Evolutionary conservation across 2,797 vertebrate genomes (phyloP), one percentile per base, ranked within the genome.

Genomic region (Hirundo rustica): DNA sequence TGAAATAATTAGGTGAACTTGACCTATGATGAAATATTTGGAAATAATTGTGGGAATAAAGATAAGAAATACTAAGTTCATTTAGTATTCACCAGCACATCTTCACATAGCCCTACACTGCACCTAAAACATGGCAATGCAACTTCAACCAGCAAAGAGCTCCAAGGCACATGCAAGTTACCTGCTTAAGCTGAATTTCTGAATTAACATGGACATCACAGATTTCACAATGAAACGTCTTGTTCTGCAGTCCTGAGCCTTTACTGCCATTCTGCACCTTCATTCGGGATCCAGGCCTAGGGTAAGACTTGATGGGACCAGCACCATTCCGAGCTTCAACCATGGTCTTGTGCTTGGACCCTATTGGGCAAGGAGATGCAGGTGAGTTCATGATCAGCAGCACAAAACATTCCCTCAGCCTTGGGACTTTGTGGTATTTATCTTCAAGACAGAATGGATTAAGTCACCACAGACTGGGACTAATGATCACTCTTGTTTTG

Each of bases 291-390:
- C 99, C 99, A 17, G 99, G 98, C 93, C 99, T 98, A 54, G 99
- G 99, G 90, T 99, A 99, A 53, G 99, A 99, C 95, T 99, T 99
- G 96, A 99, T 99, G 11, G 99, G 99, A 76, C 99, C 99, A 4
- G 99, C 99, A 34, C 99, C 99, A 5, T 98, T 99, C 44, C 99
- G 98, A 93, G 99, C 99, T 97, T 99, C 99, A 4, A 99, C 97
- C 99, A 99, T 99, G 9, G 99, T 99, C 98, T 99, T 99, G 98
- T 99, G 99, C 98, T 99, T 99, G 81, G 99, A 98, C 92, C 99
- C 99, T 99, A 97, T 88, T 2, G 75, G 34, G 54, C 55, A 79
- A 72, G 47, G 53, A 89, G 65, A 75, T 48, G 40, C 21, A 55
- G 25, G 22, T 11, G 29, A 76, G 32, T 25, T 70, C 78, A 51